Conservation (phyloP, 2,113 vertebrate genomes). For the Cnemophilus loriae region DNA sequence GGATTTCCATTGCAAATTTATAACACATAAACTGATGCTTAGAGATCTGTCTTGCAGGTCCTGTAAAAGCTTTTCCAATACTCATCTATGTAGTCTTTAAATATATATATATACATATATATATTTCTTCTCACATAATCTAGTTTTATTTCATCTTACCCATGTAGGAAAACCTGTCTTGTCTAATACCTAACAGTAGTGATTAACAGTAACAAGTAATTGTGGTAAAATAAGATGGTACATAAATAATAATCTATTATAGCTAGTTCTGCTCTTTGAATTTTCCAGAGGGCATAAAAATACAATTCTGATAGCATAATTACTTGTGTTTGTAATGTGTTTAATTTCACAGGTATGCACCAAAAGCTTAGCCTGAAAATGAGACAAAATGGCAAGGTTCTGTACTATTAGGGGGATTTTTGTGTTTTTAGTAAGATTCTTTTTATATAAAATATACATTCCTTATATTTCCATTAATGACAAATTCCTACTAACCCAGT, state of each 20-base stretch:
- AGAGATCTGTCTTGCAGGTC: neutral
- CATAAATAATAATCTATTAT: neutral
- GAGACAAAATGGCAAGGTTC: rapidly evolving
- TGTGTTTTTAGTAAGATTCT: neutral
- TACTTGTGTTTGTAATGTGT: neutral
- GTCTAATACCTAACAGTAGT: neutral
- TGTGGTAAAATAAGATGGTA: neutral
- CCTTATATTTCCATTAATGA: neutral
- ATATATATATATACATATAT: neutral
- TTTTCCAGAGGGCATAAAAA: neutral
- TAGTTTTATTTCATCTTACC: neutral
- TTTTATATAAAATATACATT: neutral
- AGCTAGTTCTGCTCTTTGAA: neutral
- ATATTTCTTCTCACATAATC: neutral
- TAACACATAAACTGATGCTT: neutral
- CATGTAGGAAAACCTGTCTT: neutral
- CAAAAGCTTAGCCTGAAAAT: neutral
- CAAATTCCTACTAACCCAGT: neutral
- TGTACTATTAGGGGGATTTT: neutral
- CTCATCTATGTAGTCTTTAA: neutral
- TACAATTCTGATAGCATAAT: neutral
- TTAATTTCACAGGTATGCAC: neutral
- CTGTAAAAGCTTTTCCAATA: neutral
- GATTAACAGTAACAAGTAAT: neutral
- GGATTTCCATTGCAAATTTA: neutral